Conservation (phyloP, 2,888 invertebrate genomes). For the Myopa tessellatipennis region DNA sequence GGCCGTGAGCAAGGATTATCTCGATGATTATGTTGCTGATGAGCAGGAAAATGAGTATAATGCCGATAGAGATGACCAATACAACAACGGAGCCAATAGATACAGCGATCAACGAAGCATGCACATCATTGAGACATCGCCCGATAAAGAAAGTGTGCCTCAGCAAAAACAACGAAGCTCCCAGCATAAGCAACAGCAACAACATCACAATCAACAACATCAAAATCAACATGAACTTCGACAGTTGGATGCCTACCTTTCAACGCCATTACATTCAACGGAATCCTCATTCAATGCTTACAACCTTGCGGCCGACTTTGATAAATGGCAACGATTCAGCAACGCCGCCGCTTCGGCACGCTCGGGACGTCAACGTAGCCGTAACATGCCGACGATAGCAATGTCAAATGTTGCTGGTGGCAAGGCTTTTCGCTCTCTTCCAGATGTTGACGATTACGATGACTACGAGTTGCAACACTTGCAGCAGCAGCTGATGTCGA, state of each 20-base stretch:
- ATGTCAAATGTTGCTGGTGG: conserved; percentile 33
- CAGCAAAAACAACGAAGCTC: conserved; percentile 36
- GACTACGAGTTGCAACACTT: conserved; percentile 45
- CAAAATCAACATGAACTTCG: conserved; percentile 26
- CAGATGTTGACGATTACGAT: conserved; percentile 55
- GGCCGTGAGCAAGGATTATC: conserved; percentile 8
- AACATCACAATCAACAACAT: conserved; percentile 36
- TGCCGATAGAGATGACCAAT: neutral
- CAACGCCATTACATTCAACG: neutral
- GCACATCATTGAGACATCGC: neutral
- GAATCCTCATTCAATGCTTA: neutral
- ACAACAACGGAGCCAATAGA: conserved; percentile 26
- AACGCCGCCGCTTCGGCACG: conserved; percentile 52
- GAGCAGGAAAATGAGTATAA: neutral
- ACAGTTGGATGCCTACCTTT: neutral
- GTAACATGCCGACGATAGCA: conserved; percentile 36
- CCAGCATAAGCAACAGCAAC: conserved; percentile 26
- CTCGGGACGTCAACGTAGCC: conserved; percentile 62
- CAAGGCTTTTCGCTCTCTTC: conserved; percentile 62
- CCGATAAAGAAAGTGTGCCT: no score
- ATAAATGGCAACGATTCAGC: conserved; percentile 29
- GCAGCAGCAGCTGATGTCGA: neutral
- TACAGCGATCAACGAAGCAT: conserved; percentile 15
- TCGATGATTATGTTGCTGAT: conserved; percentile 11
- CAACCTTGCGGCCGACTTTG: conserved; percentile 16